phyloP scores from a whole-genome alignment of 2,113 vertebrate genomes.

The Puffinus mauretanicus region DNA sequence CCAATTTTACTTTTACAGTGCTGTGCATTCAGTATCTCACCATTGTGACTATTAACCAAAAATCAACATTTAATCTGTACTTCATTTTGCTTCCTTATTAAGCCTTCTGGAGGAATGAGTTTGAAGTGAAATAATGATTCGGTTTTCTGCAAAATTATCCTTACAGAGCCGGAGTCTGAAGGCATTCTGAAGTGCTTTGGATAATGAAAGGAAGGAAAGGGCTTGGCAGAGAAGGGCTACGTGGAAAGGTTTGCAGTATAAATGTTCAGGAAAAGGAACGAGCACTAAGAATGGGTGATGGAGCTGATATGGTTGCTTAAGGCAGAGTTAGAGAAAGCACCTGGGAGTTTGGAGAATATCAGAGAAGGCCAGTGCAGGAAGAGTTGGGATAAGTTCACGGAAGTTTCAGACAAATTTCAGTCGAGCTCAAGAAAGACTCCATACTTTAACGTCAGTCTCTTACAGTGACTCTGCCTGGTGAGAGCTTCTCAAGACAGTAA shows the following conservation, averaged over 20 bases:
- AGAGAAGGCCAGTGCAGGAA: neutral
- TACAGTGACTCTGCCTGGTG: neutral
- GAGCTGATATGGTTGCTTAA: neutral
- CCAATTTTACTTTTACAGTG: neutral
- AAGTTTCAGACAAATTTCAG: neutral
- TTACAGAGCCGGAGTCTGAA: neutral
- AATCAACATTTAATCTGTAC: neutral
- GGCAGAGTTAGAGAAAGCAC: neutral
- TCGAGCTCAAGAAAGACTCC: neutral
- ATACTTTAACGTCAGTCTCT: neutral
- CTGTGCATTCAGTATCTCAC: neutral
- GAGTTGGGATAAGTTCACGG: accelerated
- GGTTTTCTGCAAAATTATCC: neutral
- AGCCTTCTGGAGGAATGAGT: neutral
- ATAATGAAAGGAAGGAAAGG: neutral
- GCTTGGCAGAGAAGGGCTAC: neutral
- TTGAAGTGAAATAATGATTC: neutral
- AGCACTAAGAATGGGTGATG: neutral
- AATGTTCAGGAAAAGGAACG: neutral
- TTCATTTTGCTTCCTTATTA: neutral
- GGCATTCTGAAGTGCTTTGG: neutral
- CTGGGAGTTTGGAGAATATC: neutral
- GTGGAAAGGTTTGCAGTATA: neutral
- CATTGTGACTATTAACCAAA: neutral
- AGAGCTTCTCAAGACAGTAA: neutral